Base-by-base conservation (phyloP, 2,888 invertebrate genomes). In the Adineta ricciae region DNA sequence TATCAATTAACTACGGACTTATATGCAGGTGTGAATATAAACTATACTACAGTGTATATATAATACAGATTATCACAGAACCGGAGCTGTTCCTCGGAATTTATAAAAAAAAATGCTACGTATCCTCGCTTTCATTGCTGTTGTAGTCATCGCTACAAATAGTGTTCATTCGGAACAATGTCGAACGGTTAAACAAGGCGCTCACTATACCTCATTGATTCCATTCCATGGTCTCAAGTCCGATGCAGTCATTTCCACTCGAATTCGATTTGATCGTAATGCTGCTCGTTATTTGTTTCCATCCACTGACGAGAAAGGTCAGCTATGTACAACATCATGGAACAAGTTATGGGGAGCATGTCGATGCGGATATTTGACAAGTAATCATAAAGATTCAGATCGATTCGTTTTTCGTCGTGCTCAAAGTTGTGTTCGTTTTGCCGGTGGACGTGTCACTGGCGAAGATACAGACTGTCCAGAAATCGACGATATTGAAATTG, bases 361-460 rank as follows among this genome's bases (percentile, higher is more conserved):
- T 83, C 85, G 85, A 24, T 85, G 85, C 78, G 85, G 85, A 49
- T 82, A 72, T 50, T 73, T 85, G 27, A 85, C 83, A 36, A 72
- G 52, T 72, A 83, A 83, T 72, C 85, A 85, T 41, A 83, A 83
- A 83, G 85, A 85, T 56, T 85, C 85, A 0, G 85, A 85, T 83
- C 50, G 85, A 32, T 85, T 85, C 41, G 72, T 85, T 2, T 85
- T 83, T 83, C 46, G 85, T 72, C 54, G 85, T 64, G 64, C 72
- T 38, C 49, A 64, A 49, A 83, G 83, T 52, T 85, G 85, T 85
- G 32, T 85, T 5, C 56, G n/a, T n/a, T 83, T 36, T 41, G 50
- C 83, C 7, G 27, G 38, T 41, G n/a, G 54, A 9, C 32, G 38
- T 52, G 83, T 83, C 27, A 8, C 72, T 32, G 83, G 83, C n/a